Evolutionary conservation across 2,888 invertebrate genomes (phyloP).

Genomic region (Pantelozetes paolii): DNA sequence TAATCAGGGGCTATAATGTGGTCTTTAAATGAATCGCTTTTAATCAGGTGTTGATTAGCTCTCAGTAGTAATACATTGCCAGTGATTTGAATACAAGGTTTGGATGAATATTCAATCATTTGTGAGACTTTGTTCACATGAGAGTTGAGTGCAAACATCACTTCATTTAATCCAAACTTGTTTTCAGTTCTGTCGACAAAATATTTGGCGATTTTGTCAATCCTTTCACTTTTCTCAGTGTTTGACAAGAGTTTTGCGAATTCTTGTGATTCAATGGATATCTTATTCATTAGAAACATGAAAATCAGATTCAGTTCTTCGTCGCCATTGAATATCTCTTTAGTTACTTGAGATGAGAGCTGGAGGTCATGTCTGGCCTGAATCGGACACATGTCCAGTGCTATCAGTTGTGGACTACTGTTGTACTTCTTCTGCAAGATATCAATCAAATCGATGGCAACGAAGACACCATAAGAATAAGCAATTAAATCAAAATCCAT

Average conservation of each 20-base stretch:
- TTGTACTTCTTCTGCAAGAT: conserved; percentile 12
- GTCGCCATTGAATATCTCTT: neutral
- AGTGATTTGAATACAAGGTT: neutral
- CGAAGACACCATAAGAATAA: conserved; percentile 27
- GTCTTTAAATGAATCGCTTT: neutral
- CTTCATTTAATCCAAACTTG: neutral
- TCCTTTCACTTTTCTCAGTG: neutral
- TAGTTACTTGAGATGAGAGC: neutral
- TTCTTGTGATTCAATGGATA: neutral
- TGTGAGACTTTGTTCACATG: neutral
- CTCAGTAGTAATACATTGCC: neutral
- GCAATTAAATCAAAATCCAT: conserved; percentile 22
- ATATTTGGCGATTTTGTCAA: neutral
- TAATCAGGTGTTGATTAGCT: neutral
- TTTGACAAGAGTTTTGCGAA: neutral
- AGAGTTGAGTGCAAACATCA: neutral
- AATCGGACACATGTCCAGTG: conserved; percentile 5
- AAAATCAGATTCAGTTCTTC: neutral
- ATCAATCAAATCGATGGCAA: conserved; percentile 22
- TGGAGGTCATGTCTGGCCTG: neutral
- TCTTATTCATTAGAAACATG: neutral
- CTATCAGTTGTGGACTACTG: neutral
- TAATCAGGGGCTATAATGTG: neutral
- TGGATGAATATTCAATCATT: neutral
- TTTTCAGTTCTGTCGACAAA: neutral